Evolutionary conservation across 2,113 vertebrate genomes (phyloP).

Genomic region (Centrocercus urophasianus): DNA sequence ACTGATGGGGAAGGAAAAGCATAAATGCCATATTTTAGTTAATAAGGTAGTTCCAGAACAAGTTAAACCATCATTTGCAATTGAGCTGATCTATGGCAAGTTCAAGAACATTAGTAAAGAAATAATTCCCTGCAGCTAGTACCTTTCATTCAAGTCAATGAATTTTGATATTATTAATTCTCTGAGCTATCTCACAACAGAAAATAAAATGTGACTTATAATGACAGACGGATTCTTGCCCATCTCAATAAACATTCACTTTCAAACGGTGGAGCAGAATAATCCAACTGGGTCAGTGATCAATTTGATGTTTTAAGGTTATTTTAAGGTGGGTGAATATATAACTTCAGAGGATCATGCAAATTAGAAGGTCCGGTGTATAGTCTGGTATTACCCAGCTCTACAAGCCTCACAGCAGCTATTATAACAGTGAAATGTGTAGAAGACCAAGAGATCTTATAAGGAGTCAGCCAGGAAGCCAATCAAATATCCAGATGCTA

Average conservation of each 20-base stretch:
- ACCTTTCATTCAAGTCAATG: background rate
- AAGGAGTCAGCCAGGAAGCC: conserved; percentile 56
- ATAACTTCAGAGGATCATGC: background rate
- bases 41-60: background rate
- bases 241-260: background rate
- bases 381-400: background rate
- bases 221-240: background rate
- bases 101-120: background rate
- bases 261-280: background rate
- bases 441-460: conserved; percentile 56
- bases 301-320: background rate
- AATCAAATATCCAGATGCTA: conserved; percentile 62
- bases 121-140: background rate
- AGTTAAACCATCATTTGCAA: background rate
- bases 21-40: background rate
- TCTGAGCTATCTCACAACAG: background rate
- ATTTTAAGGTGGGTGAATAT: background rate
- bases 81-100: background rate
- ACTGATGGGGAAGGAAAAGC: background rate
- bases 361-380: background rate
- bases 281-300: background rate
- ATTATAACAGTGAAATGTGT: background rate
- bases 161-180: background rate
- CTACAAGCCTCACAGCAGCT: background rate
- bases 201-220: background rate